These are phyloP conservation scores for Agrochola litura DNA, from an alignment of 2,888 invertebrate species.

Conservation along the genomic window DNA sequence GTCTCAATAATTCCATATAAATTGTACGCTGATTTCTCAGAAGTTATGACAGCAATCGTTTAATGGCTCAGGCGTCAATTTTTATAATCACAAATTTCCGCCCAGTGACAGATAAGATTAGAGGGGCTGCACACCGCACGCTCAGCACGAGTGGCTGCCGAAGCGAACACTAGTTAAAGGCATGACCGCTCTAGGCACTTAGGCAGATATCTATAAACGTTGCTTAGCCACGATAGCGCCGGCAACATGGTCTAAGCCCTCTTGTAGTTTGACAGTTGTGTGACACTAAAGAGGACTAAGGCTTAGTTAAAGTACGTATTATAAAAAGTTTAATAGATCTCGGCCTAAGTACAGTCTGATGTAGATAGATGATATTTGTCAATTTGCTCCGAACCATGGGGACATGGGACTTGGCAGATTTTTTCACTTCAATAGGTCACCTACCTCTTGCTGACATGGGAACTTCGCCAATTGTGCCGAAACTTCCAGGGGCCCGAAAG, in stretches of 20 bases:
- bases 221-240: neutral
- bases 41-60: constrained; percentile 17
- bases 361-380: neutral
- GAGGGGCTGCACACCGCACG: constrained; percentile 12
- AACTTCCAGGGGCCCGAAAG: too few species aligned
- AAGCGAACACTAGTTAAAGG: neutral
- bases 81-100: constrained; percentile 45
- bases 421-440: neutral
- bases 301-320: neutral
- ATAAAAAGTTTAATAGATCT: neutral
- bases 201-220: neutral
- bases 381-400: neutral
- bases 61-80: constrained; percentile 4
- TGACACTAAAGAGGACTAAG: neutral
- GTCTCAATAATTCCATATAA: neutral
- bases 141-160: constrained; percentile 3
- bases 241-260: too few species aligned
- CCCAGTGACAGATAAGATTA: constrained; percentile 48
- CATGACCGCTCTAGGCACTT: neutral
- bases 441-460: neutral
- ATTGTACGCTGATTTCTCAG: constrained; percentile 25
- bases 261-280: neutral
- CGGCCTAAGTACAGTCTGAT: neutral
- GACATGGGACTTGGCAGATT: neutral
- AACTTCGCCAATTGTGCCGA: neutral